Base-by-base conservation (phyloP, 1,140 invertebrate species). In the Trichoplusia ni region DNA sequence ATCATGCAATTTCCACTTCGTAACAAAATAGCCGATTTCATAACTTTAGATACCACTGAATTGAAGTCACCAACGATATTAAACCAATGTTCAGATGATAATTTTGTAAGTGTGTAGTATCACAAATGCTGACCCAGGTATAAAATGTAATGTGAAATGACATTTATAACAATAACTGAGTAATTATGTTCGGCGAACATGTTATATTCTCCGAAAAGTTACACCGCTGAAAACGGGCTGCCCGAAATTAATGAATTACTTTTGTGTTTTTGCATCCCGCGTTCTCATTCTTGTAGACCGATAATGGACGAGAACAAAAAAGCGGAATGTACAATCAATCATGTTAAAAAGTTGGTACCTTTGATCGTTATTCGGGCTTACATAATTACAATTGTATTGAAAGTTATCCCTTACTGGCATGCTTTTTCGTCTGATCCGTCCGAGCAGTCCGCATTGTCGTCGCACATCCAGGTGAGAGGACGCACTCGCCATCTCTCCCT, bases 381-480 rank as follows among this genome's bases (percentile, higher is more conserved):
- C 42, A 33, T 44, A 44, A 67, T 61, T 60, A 49, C 29, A 11
- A 23, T 18, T 29, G 37, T 9, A 13, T 21, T 19, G 19, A 49
- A 63, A 56, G 33, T 51, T 49, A 70, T 66, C 73, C 90, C 96
- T 96, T 96, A 97, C 96, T 97, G n/a, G 94, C 96, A 97, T 90
- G 94, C 93, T 90, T 94, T 93, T 83, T 97, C 96, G 90, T 98
- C 97, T 68, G 96, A 97, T 71, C 94, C 95, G 89, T 98, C 96
- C 53, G 93, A 93, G 92, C 97, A 98, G 92, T 98, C 97, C 23
- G 92, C 86, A 82, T 94, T 95, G 81, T 95, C 94, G 90, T 98
- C 97, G 86, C 97, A 98, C 92, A 97, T 96, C 97, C 97, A 98
- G 29, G 95, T 95, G 71, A 97, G 92, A 51, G 95, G 62, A 98